These are phyloP conservation scores for Hormiphora californensis DNA, from an alignment of 37 sponge, comb jelly and placozoan genomes.

Conservation along the genomic window DNA sequence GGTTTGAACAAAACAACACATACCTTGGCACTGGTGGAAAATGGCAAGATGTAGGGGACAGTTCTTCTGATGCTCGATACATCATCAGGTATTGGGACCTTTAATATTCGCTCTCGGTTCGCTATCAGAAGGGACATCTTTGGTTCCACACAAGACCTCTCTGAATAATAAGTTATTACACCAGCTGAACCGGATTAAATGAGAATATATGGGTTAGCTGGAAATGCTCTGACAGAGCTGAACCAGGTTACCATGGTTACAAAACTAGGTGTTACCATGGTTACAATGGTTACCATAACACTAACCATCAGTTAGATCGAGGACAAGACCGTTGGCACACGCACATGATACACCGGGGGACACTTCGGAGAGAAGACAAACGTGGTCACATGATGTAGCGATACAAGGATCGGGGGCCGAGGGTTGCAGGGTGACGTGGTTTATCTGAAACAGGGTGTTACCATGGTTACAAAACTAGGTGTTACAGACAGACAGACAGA, in stretches of 20 bases:
- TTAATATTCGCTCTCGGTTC: not conserved
- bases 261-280: not conserved
- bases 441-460: not conserved
- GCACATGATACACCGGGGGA: not conserved
- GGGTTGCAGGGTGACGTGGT: constrained; percentile 31
- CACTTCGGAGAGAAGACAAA: constrained; percentile 13
- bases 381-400: not conserved
- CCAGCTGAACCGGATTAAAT: no score
- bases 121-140: not conserved
- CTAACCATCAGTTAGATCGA: constrained; percentile 29
- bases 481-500: no score
- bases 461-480: no score
- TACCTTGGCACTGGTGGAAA: no score
- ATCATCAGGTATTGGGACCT: no score
- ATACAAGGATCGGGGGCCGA: no score
- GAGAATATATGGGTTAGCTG: not conserved
- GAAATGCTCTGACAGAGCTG: not conserved
- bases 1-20: no score
- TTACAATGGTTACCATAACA: not conserved
- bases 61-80: no score
- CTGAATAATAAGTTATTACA: not conserved
- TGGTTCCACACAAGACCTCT: not conserved
- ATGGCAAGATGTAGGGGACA: no score
- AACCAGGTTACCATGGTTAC: no score
- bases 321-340: constrained; percentile 38